A percentile compares a stretch with the other conserved stretches of the same genome.
Conservation (phyloP, 2,888 invertebrate species). For the Chloromyia formosa region DNA sequence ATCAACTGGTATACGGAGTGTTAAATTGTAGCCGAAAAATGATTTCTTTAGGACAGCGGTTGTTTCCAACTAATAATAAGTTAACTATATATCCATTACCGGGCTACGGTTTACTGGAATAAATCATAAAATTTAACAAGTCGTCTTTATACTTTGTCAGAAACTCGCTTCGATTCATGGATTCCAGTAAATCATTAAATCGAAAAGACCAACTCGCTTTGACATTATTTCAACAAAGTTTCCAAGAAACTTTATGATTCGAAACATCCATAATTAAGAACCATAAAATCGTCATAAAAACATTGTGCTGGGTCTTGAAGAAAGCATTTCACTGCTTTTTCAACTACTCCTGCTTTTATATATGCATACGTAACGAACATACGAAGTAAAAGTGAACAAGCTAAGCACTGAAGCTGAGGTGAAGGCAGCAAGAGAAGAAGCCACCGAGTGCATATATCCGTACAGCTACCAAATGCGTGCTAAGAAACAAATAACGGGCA, state of each 20-base stretch:
- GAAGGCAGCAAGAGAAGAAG: too few species aligned
- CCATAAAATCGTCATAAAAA: conserved; percentile 43
- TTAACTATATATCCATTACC: too few species aligned
- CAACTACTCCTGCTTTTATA: neutral
- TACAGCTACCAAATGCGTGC: neutral
- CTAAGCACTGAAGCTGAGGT: too few species aligned
- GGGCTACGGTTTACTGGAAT: too few species aligned
- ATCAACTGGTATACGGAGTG: too few species aligned
- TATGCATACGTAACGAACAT: conserved; percentile 25
- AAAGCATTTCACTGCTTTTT: conserved; percentile 6
- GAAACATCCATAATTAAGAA: conserved; percentile 44
- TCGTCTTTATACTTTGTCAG: neutral
- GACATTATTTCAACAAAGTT: conserved; percentile 33
- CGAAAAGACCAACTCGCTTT: conserved; percentile 19
- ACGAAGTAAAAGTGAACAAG: neutral
- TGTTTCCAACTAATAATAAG: too few species aligned
- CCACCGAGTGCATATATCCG: too few species aligned
- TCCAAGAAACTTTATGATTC: conserved; percentile 42
- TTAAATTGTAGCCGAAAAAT: too few species aligned
- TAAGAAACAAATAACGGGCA: neutral
- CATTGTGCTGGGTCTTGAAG: conserved; percentile 29
- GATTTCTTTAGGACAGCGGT: too few species aligned
- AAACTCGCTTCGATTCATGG: neutral
- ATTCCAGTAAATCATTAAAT: conserved; percentile 10
- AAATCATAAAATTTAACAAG: neutral